A percentile compares a stretch with the other conserved stretches of the same genome.
These are phyloP conservation scores for Stramonita haemastoma DNA, from an alignment of 2,888 invertebrate species.

Conservation along the genomic window DNA sequence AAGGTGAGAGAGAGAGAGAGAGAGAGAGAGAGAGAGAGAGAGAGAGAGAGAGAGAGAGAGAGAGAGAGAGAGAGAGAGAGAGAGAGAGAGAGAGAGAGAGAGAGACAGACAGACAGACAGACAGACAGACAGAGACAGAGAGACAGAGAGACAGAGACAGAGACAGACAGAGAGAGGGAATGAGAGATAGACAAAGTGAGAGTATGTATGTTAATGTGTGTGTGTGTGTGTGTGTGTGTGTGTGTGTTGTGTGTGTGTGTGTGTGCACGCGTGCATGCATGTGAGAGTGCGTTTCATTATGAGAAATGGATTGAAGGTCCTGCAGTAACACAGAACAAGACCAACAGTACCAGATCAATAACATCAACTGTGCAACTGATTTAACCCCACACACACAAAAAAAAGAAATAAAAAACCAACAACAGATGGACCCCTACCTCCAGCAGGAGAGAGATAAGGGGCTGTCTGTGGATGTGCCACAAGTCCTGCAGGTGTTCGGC, in stretches of 20 bases:
- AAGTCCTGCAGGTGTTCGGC: slow-evolving; percentile 55
- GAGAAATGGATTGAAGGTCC: no score
- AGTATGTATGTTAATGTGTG: no score
- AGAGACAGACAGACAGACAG: neutral
- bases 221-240: neutral
- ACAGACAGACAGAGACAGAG: neutral
- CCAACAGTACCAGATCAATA: no score
- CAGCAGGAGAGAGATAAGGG: slow-evolving; percentile 61
- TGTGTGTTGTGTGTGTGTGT: neutral
- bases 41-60: no score
- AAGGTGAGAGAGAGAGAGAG: neutral
- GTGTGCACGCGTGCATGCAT: no score
- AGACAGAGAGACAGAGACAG: neutral
- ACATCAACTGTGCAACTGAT: no score
- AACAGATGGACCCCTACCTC: slow-evolving; percentile 65
- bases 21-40: neutral
- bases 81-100: slow-evolving; percentile 4
- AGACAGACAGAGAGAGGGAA: neutral
- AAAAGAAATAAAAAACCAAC: no score
- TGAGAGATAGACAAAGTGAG: no score
- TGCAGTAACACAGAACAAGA: no score
- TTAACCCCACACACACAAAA: no score
- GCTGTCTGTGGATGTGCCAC: slow-evolving; percentile 61
- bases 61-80: neutral
- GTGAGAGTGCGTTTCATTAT: no score